Percentiles rank a stretch among this genome's conserved stretches.
Conservation (phyloP, 64 coral and sea anemone species). For the Montipora cactus region DNA sequence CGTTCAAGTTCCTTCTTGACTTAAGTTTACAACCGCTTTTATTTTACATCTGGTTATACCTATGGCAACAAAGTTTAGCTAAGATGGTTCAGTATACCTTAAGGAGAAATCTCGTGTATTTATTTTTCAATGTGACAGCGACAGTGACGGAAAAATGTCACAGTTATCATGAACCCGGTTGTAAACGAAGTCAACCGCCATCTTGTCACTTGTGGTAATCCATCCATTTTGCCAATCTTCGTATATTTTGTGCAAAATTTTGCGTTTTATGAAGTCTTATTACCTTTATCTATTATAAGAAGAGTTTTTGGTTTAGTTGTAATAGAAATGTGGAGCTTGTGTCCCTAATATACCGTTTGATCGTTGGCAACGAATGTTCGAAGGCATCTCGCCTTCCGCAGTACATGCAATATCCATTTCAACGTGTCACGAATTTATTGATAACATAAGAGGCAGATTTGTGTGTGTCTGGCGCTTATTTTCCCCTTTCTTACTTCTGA, state of each 20-base stretch:
- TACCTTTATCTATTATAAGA: not conserved
- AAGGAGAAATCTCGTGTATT: not conserved
- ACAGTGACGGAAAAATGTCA: not conserved
- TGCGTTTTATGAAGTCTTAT: not conserved
- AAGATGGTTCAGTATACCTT: not conserved
- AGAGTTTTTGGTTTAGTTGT: not conserved
- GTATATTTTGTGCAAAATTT: not conserved
- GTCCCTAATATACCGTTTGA: not conserved
- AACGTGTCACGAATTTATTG: constrained; percentile 18
- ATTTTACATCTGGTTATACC: not conserved
- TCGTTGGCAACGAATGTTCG: constrained; percentile 1
- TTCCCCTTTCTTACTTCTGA: not conserved
- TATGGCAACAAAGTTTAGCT: not conserved
- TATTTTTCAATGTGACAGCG: not conserved
- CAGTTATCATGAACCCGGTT: not conserved
- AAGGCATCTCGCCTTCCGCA: constrained; percentile 28
- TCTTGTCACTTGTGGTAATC: constrained; percentile 34
- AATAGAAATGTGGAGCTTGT: not conserved
- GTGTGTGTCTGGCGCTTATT: not conserved
- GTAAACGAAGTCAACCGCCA: constrained; percentile 19
- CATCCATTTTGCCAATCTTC: not conserved
- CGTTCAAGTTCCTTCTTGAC: constrained; percentile 12
- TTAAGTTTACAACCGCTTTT: constrained; percentile 16
- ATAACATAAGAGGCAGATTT: constrained; percentile 2
- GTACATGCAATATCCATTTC: constrained; percentile 43